phyloP scores from a whole-genome alignment of 92 coral and sea anemone species.

The Phymanthus crucifer region DNA sequence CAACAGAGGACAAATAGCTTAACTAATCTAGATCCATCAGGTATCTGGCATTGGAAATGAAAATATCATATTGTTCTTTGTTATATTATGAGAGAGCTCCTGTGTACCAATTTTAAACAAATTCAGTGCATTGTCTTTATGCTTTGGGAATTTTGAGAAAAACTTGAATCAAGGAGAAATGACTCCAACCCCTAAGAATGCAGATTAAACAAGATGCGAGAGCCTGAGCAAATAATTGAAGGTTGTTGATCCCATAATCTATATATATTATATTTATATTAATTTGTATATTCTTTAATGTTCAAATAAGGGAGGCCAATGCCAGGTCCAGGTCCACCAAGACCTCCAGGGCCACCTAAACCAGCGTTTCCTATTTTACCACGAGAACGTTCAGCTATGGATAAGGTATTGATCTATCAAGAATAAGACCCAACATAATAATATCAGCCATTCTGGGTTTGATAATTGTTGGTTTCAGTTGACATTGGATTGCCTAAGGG shows the following conservation, averaged over 20 bases:
- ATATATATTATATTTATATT: neutral
- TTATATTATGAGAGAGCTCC: neutral
- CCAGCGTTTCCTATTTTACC: conserved; percentile 81
- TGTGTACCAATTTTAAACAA: no score
- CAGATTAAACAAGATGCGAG: no score
- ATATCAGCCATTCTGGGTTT: no score
- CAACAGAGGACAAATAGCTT: conserved; percentile 57
- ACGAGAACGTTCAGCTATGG: conserved; percentile 81
- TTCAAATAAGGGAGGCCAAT: neutral
- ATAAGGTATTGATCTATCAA: conserved; percentile 71
- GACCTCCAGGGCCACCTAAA: conserved; percentile 81
- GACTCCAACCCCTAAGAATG: no score
- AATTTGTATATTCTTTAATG: neutral
- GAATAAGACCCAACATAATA: neutral
- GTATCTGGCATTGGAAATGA: neutral
- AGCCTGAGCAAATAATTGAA: no score
- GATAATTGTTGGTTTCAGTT: no score
- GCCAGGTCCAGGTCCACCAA: conserved; percentile 38
- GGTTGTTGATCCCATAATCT: no score
- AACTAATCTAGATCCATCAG: conserved; percentile 24
- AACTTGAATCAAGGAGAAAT: no score
- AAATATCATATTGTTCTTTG: neutral
- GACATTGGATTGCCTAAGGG: no score
- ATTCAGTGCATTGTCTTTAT: no score
- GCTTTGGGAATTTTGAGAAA: no score